Percentiles rank a stretch among this genome's conserved stretches.
phyloP scores from a whole-genome alignment of 1,140 invertebrate species.

The Pseudomyrmex concolor region DNA sequence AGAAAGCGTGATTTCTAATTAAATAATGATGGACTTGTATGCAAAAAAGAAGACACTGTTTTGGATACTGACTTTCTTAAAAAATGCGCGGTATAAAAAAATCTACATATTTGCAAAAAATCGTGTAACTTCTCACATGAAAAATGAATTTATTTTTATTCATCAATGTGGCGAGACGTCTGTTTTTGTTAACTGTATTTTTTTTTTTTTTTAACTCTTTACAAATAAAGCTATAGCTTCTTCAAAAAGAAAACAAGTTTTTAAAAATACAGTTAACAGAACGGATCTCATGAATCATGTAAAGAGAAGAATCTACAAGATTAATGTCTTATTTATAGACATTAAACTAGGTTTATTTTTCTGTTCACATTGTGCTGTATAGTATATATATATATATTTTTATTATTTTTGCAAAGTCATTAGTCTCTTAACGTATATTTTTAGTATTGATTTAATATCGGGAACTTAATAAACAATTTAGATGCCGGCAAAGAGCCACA shows the following conservation, averaged over 20 bases:
- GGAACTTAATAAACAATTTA: not conserved
- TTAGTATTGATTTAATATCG: not conserved
- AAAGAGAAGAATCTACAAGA: conserved; percentile 7
- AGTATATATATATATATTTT: not conserved
- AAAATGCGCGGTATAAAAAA: too few relatives aligned
- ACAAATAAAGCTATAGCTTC: not conserved
- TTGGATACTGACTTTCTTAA: too few relatives aligned
- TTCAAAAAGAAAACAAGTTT: conserved; percentile 14
- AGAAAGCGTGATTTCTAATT: not conserved
- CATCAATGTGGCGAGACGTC: not conserved
- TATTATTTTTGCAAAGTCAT: conserved; percentile 18
- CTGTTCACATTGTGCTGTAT: not conserved
- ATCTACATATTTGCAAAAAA: too few relatives aligned
- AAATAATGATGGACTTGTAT: too few relatives aligned
- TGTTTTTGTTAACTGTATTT: not conserved
- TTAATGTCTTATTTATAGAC: conserved; percentile 30
- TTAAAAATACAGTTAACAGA: not conserved
- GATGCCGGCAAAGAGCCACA: not conserved
- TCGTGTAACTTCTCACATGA: too few relatives aligned
- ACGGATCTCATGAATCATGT: conserved; percentile 9
- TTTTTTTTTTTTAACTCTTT: not conserved
- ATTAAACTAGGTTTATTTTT: conserved; percentile 30
- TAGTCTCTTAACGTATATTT: not conserved
- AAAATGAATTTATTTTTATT: conserved; percentile 9
- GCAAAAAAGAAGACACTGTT: too few relatives aligned